These are phyloP conservation scores for Harpagus bidentatus DNA, from an alignment of 2,113 vertebrate genomes.

Conservation along the genomic window DNA sequence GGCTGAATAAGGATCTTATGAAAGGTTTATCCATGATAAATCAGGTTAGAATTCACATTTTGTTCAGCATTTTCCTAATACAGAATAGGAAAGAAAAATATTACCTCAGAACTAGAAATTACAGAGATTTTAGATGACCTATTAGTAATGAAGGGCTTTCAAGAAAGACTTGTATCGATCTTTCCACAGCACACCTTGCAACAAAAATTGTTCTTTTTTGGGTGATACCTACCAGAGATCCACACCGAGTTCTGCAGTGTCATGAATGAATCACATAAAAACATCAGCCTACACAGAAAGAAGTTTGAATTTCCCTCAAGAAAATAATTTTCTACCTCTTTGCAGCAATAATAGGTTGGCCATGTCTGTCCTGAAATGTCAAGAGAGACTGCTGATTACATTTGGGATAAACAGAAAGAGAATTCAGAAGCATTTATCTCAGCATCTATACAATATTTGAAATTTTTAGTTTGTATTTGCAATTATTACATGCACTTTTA, in stretches of 20 bases:
- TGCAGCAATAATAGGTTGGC: background rate
- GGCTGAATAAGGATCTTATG: background rate
- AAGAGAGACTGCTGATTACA: background rate
- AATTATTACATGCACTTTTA: background rate
- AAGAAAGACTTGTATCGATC: background rate
- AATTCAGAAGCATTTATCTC: background rate
- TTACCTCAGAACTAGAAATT: background rate
- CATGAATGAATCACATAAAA: background rate
- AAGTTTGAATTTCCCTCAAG: background rate
- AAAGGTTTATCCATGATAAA: background rate
- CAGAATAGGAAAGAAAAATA: background rate
- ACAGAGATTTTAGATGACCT: background rate
- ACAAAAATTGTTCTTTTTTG: background rate
- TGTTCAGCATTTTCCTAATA: background rate
- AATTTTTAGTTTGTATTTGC: background rate
- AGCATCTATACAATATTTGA: background rate
- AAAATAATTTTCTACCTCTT: background rate
- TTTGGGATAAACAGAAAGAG: background rate
- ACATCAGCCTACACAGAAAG: background rate
- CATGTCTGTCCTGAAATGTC: background rate
- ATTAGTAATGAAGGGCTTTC: background rate
- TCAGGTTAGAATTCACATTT: background rate
- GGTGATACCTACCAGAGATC: background rate
- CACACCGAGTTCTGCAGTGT: background rate
- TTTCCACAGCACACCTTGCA: background rate